phyloP scores from a whole-genome alignment of 1,140 invertebrate species.

The Gryllus bimaculatus region DNA sequence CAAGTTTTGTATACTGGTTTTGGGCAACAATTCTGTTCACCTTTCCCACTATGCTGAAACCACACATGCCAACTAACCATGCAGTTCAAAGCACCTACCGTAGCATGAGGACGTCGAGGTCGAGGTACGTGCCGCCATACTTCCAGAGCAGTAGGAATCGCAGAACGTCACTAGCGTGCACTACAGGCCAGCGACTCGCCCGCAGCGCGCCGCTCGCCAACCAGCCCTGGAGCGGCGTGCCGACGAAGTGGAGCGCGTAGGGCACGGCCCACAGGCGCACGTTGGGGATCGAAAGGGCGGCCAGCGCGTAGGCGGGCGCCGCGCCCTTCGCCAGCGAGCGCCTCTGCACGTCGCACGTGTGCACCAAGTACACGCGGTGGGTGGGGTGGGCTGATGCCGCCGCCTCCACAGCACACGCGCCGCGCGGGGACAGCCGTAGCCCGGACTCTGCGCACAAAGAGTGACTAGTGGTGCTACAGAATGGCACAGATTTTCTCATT shows the following conservation, averaged over 20 bases:
- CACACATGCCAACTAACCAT: no score
- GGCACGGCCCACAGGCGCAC: slow-evolving; percentile 11
- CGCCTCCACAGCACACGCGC: slow-evolving; percentile 58
- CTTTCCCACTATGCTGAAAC: no score
- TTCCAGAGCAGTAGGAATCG: slow-evolving; percentile 64
- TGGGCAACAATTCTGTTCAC: no score
- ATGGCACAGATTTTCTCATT: no score
- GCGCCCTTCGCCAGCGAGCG: not conserved
- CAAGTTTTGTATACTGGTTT: no score
- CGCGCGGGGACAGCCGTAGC: slow-evolving; percentile 36
- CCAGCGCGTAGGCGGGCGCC: not conserved
- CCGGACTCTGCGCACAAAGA: not conserved
- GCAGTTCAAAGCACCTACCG: slow-evolving; percentile 25
- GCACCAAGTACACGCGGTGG: slow-evolving; percentile 44
- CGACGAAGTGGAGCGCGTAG: not conserved
- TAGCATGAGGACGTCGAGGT: slow-evolving; percentile 62
- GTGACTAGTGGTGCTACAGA: no score
- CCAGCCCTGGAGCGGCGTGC: slow-evolving; percentile 52
- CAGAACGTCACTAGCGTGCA: slow-evolving; percentile 57
- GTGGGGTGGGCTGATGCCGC: slow-evolving; percentile 50
- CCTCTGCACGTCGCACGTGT: slow-evolving; percentile 30
- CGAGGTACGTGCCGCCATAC: slow-evolving; percentile 67
- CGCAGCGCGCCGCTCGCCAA: slow-evolving; percentile 40
- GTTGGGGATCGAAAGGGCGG: not conserved
- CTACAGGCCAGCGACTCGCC: slow-evolving; percentile 37